Evolutionary conservation across 2,888 invertebrate genomes (phyloP).

Genomic region (Hipparchia sbordonii): DNA sequence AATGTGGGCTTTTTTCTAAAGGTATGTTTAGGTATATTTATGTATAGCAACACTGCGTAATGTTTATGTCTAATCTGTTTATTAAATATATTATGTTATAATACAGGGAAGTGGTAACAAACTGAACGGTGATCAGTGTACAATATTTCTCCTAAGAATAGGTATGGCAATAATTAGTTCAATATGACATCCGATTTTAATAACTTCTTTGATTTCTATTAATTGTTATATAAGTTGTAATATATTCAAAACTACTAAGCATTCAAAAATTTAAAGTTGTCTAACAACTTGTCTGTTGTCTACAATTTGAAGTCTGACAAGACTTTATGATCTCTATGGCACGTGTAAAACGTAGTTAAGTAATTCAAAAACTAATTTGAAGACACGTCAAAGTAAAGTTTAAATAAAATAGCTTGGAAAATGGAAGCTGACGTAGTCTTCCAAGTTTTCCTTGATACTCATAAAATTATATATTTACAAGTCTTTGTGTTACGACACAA

Average conservation of each 20-base stretch:
- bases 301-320: neutral
- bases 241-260: no score
- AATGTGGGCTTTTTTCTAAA: conserved; percentile 8
- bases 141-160: no score
- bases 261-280: no score
- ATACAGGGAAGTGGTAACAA: no score
- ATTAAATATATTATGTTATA: no score
- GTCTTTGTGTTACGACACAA: conserved; percentile 28
- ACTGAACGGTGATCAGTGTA: no score
- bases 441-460: conserved; percentile 27
- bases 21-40: neutral
- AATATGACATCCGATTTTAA: no score
- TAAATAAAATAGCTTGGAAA: conserved; percentile 21
- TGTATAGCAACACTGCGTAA: neutral
- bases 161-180: no score
- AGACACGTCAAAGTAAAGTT: conserved; percentile 15
- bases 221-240: no score
- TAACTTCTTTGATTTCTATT: no score
- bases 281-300: neutral
- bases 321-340: neutral
- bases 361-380: conserved; percentile 15
- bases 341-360: neutral
- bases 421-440: conserved; percentile 14
- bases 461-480: conserved; percentile 38
- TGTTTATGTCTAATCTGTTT: neutral